phyloP scores from a whole-genome alignment of 2,888 invertebrate genomes.

The Taenaris catops region DNA sequence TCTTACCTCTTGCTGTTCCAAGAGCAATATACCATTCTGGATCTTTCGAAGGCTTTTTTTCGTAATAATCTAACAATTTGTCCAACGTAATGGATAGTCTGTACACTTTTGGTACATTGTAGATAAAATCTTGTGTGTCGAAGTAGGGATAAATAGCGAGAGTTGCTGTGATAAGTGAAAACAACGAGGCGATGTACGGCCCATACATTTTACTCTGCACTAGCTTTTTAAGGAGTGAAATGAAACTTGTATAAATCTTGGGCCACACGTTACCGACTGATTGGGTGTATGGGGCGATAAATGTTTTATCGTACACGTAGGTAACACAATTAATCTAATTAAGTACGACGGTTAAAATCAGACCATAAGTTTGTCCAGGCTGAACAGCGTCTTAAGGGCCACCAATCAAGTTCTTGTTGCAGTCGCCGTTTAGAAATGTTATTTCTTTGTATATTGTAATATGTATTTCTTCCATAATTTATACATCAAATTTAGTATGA shows the following conservation, averaged over 20 bases:
- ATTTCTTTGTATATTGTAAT: no score
- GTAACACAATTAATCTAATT: conserved; percentile 19
- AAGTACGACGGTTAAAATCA: not conserved
- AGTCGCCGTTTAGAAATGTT: no score
- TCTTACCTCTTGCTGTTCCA: conserved; percentile 59
- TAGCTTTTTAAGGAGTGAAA: conserved; percentile 32
- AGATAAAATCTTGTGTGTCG: conserved; percentile 71
- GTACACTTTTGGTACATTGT: conserved; percentile 71
- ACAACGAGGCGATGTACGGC: conserved; percentile 43
- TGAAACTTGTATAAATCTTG: conserved; percentile 33
- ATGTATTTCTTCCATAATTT: no score
- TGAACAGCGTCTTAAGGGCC: no score
- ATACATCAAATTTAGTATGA: no score
- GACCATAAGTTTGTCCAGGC: no score
- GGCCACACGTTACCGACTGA: conserved; percentile 46
- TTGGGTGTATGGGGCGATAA: conserved; percentile 36
- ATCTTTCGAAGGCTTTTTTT: conserved; percentile 68
- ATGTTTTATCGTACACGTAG: conserved; percentile 12
- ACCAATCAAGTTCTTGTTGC: no score
- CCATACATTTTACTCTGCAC: conserved; percentile 51
- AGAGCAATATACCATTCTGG: conserved; percentile 67
- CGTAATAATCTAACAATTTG: conserved; percentile 60
- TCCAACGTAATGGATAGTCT: conserved; percentile 64
- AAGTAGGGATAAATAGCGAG: conserved; percentile 66
- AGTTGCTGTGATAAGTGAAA: conserved; percentile 27